phyloP scores from a whole-genome alignment of 2,797 vertebrate genomes.

The Eulemur mongoz region DNA sequence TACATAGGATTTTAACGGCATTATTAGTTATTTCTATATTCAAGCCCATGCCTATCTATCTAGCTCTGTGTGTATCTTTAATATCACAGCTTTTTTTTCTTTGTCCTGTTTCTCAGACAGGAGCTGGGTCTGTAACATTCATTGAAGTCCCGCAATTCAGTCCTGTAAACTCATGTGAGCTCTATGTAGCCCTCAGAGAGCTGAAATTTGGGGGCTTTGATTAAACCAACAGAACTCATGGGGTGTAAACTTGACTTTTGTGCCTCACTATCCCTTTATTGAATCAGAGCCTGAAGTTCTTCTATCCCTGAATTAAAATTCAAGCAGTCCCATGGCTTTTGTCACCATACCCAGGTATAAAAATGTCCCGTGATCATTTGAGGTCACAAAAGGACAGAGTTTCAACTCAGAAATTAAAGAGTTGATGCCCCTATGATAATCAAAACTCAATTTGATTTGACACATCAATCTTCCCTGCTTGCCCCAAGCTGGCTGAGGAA shows the following conservation, averaged over 20 bases:
- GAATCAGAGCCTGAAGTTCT: not conserved
- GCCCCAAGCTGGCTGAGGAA: not conserved
- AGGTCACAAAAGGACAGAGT: not conserved
- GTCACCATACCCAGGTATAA: not conserved
- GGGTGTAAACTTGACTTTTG: not conserved
- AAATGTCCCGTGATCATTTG: not conserved
- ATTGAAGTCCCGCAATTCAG: not conserved
- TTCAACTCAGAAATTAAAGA: not conserved
- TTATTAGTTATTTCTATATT: not conserved
- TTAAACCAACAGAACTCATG: not conserved
- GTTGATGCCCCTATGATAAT: not conserved
- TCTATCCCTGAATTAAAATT: not conserved
- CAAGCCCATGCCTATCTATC: not conserved
- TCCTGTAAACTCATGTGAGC: not conserved
- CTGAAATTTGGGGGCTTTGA: not conserved
- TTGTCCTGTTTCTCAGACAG: not conserved
- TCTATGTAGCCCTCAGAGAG: not conserved
- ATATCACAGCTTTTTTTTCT: not conserved
- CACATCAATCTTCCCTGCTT: not conserved
- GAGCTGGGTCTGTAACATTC: not conserved
- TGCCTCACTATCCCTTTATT: not conserved
- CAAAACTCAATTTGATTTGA: not conserved
- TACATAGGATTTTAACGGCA: not conserved
- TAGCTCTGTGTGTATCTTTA: not conserved
- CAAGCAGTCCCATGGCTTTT: not conserved